Conservation (phyloP, 2,888 invertebrate species). For the Penaeus monodon region DNA sequence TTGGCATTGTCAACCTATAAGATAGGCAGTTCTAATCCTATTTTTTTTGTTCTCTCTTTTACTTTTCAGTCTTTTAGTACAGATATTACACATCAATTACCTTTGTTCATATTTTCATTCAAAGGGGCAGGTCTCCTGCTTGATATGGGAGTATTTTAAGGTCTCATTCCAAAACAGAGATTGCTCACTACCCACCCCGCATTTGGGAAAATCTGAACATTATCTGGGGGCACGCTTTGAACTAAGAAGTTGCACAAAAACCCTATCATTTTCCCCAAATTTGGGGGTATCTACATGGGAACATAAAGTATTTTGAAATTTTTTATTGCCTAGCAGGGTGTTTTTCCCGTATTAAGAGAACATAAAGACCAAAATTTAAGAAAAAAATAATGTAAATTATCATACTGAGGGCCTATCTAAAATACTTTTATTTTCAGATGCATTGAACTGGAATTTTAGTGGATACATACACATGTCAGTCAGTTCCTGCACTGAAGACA, state of each 20-base stretch:
- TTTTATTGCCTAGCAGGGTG: too few relatives aligned
- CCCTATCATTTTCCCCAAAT: background rate
- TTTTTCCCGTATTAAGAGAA: too few relatives aligned
- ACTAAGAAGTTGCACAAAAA: constrained; percentile 11
- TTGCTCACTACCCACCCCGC: constrained; percentile 28
- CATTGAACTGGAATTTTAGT: constrained; percentile 34
- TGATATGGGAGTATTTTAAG: constrained; percentile 26
- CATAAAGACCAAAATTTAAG: too few relatives aligned
- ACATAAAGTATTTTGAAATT: background rate
- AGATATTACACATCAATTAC: too few relatives aligned
- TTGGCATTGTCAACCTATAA: too few relatives aligned
- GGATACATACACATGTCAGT: constrained; percentile 35
- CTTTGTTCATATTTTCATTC: background rate
- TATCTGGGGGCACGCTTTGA: constrained; percentile 11
- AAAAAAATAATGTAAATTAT: too few relatives aligned
- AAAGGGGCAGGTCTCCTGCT: constrained; percentile 28
- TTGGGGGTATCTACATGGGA: background rate
- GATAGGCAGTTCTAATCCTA: too few relatives aligned
- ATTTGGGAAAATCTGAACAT: background rate
- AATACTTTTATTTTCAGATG: constrained; percentile 20
- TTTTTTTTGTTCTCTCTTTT: too few relatives aligned
- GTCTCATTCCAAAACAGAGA: constrained; percentile 24
- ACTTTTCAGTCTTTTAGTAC: too few relatives aligned
- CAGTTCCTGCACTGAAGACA: constrained; percentile 33
- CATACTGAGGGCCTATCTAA: background rate